Evolutionary conservation across 2,888 invertebrate species (phyloP).

Genomic region (Eupithecia abbreviata): DNA sequence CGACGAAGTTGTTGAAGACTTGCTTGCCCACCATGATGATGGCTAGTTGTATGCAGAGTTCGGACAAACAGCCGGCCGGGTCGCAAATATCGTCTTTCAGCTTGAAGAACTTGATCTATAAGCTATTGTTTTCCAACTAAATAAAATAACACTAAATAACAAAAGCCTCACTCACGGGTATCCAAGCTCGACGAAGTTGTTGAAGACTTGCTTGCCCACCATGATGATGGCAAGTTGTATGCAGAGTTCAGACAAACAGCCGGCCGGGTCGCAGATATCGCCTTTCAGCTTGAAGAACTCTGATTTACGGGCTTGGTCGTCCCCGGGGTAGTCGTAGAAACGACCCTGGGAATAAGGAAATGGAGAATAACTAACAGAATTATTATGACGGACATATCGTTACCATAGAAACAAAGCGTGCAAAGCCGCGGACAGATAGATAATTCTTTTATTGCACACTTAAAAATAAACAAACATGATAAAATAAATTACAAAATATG

Average conservation of each 20-base stretch:
- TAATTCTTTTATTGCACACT: too few species aligned
- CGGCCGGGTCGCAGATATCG: conserved; percentile 96
- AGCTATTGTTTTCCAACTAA: too few species aligned
- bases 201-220: conserved; percentile 97
- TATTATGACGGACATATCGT: too few species aligned
- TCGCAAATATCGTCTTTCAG: conserved; percentile 94
- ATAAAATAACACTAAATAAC: too few species aligned
- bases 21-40: conserved; percentile 98
- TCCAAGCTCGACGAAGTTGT: conserved; percentile 95
- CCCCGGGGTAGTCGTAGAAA: conserved; percentile 95
- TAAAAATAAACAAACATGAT: too few species aligned
- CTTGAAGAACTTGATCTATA: too few species aligned
- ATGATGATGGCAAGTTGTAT: conserved; percentile 96
- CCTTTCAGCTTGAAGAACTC: conserved; percentile 91
- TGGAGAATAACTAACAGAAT: conserved; percentile 14
- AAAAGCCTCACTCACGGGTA: conserved; percentile 87
- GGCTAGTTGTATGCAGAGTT: conserved; percentile 94
- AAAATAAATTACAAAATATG: too few species aligned
- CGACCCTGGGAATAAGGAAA: conserved; percentile 86
- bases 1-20: conserved; percentile 95
- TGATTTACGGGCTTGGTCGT: conserved; percentile 88
- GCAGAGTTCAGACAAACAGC: conserved; percentile 95
- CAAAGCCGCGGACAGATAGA: too few species aligned
- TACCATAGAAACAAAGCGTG: too few species aligned
- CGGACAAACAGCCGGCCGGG: conserved; percentile 96